Base-by-base conservation (phyloP, 2,888 invertebrate genomes). In the Chouioia cunea region DNA sequence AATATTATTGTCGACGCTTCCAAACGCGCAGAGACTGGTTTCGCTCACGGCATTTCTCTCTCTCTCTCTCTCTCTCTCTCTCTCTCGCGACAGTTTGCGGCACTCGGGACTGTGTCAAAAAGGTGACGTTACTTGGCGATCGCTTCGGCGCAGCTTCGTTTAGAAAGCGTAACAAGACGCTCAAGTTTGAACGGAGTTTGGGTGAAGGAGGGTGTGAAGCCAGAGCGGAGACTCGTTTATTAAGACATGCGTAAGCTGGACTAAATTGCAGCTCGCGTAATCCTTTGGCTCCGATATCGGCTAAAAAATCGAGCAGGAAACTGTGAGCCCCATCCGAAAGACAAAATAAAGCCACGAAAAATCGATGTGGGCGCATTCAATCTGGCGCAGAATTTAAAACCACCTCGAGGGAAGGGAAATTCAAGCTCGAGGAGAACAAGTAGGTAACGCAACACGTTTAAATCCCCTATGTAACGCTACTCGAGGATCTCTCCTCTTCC, bases 371-470 rank as follows among this genome's bases (percentile, higher is more conserved):
- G 72, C 75, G 65, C 50, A 70, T 65, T 62, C 71, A 68, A 70
- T 65, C 70, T n/a, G 47, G 57, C 50, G 22, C 47, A 16, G 52
- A 63, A 63, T 63, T 57, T 44, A 60, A 63, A 62, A 72, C 69
- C 74, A 52, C 60, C 59, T 46, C 67, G 77, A 74, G 77, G 75
- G 76, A 73, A 57, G 63, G 63, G 69, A 69, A 76, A 76, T 75
- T 72, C 74, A 75, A 76, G 70, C 57, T 72, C 43, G 14, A 16
- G n/a, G 54, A 63, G 54, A 50, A 47, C 65, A 70, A 58, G 72
- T 59, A 18, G 52, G 69, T 54, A 65, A 66, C 70, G 66, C 66
- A 43, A 68, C 63, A 60, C 74, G 71, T 70, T 66, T 74, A 74
- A 75, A 75, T 73, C 72, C 71, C 69, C 46, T 53, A 59, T 63